phyloP scores from a whole-genome alignment of 2,113 vertebrate species.

The Archilochus colubris region DNA sequence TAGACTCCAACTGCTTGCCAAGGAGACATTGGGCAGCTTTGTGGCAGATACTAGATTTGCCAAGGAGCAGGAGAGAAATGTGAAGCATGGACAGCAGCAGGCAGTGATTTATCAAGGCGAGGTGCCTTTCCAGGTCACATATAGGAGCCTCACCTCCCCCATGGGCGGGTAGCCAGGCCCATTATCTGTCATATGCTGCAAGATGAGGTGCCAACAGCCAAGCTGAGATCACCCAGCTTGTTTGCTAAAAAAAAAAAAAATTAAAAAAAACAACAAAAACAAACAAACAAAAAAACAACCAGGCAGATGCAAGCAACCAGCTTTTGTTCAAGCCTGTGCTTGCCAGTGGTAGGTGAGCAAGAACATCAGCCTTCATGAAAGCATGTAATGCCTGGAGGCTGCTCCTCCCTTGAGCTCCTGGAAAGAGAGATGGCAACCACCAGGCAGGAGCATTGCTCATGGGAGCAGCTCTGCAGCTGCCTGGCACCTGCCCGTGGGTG shows the following conservation, averaged over 20 bases:
- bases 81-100: background rate
- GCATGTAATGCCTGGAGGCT: background rate
- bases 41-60: rapidly evolving
- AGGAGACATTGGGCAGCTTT: background rate
- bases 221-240: background rate
- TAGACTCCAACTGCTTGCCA: rapidly evolving
- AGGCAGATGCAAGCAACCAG: background rate
- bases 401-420: background rate
- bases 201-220: background rate
- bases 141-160: background rate
- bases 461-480: background rate
- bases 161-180: background rate
- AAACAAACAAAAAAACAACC: background rate
- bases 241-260: background rate
- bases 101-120: background rate
- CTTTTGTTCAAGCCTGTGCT: constrained; percentile 13
- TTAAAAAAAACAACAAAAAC: background rate
- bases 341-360: background rate
- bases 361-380: background rate
- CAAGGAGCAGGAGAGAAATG: background rate
- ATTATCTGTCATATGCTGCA: constrained; percentile 37
- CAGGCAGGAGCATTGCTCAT: background rate
- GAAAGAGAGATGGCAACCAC: background rate
- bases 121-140: constrained; percentile 10
- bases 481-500: background rate